Percentiles rank a stretch among this genome's conserved stretches.
phyloP scores from a whole-genome alignment of 1,140 invertebrate genomes.

The Bombus pyrosoma region DNA sequence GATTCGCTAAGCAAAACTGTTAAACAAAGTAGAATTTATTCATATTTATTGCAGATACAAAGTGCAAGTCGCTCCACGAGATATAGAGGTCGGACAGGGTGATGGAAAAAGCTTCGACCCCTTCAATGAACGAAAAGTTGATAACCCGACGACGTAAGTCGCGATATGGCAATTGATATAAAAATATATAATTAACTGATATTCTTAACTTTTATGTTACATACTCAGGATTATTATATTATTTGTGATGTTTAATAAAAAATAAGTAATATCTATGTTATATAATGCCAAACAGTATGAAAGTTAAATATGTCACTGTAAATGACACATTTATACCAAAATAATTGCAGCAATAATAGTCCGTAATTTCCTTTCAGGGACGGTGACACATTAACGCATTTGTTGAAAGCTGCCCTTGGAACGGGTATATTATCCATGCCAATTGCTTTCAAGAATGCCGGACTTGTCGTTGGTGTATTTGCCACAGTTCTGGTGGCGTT shows the following conservation, averaged over 20 bases:
- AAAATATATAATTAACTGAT: background rate
- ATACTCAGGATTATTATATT: background rate
- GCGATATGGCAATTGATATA: background rate
- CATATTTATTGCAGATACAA: constrained; percentile 84
- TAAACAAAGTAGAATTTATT: background rate
- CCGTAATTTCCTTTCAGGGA: constrained; percentile 84
- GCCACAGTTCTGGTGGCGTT: constrained; percentile 91
- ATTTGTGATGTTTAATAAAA: background rate
- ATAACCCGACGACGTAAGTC: constrained; percentile 91
- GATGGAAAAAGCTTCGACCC: constrained; percentile 87
- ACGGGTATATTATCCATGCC: constrained; percentile 97
- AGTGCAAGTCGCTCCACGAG: constrained; percentile 82
- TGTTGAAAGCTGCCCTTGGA: constrained; percentile 94
- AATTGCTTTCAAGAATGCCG: constrained; percentile 90
- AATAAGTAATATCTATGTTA: background rate
- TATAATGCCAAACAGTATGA: background rate
- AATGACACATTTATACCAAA: background rate
- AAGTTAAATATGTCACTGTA: background rate
- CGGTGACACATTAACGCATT: constrained; percentile 92
- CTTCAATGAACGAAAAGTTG: constrained; percentile 87
- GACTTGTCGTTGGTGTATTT: constrained; percentile 89
- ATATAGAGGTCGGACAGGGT: constrained; percentile 81
- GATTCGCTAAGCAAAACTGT: background rate
- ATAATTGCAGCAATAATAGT: background rate
- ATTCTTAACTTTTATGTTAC: background rate